Evolutionary conservation across 1,140 invertebrate genomes (phyloP).

Genomic region (Frieseomelitta varia): DNA sequence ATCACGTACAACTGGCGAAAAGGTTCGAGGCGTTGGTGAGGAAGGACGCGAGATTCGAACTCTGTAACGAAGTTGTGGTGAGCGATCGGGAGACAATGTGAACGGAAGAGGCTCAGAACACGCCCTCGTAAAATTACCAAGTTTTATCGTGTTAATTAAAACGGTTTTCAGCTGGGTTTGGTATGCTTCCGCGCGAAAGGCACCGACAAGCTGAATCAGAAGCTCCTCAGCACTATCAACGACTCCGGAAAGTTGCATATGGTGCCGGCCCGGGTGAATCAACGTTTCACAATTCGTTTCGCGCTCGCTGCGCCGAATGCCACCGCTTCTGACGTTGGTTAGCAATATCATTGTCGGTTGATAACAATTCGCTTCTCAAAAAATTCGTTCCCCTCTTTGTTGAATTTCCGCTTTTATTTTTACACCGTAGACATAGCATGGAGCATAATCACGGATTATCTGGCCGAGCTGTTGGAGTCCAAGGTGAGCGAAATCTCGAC

Average conservation of each 20-base stretch:
- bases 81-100: slow-evolving; percentile 53
- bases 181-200: slow-evolving; percentile 94
- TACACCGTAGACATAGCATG: slow-evolving; percentile 90
- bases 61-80: slow-evolving; percentile 98
- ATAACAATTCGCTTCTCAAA: background rate
- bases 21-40: slow-evolving; percentile 93
- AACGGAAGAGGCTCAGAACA: background rate
- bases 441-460: slow-evolving; percentile 93
- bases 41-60: slow-evolving; percentile 95
- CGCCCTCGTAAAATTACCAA: background rate
- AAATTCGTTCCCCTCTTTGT: background rate
- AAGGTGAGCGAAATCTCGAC: slow-evolving; percentile 74
- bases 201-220: slow-evolving; percentile 95
- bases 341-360: slow-evolving; percentile 55
- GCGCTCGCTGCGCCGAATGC: slow-evolving; percentile 97
- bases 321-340: slow-evolving; percentile 93
- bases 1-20: slow-evolving; percentile 96
- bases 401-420: background rate
- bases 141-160: background rate
- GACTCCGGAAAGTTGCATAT: slow-evolving; percentile 98
- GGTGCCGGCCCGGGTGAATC: slow-evolving; percentile 96
- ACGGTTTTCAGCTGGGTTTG: slow-evolving; percentile 86
- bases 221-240: slow-evolving; percentile 96
- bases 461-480: slow-evolving; percentile 90
- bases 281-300: slow-evolving; percentile 96